Evolutionary conservation across 2,797 vertebrate genomes (phyloP), one percentile per base, ranked within the genome.

Genomic region (Carduelis carduelis): DNA sequence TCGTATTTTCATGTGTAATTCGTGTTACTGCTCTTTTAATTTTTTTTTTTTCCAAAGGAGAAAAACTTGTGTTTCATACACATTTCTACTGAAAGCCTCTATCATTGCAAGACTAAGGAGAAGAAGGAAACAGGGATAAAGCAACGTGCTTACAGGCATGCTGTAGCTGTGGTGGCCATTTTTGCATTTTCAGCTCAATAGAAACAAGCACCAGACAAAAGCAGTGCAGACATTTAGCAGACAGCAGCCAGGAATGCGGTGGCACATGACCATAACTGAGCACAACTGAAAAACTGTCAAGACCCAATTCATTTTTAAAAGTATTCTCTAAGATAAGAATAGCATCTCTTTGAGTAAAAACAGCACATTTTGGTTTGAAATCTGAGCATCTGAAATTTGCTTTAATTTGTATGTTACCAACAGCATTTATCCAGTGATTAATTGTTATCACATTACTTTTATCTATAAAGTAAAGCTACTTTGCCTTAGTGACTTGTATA

Each of bases 191-290:
- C 21, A 34, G 32, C 66, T 81, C 55, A 70, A 52, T 1, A 83
- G 56, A 76, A 83, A 63, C 32, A 70, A 82, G n/a, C 6, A 5
- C 27, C 70, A 80, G 52, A 72, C 47, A 66, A 39, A 59, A 79
- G 37, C 41, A 68, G 12, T 30, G 43, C 24, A 53, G 64, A 69
- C 12, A 49, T 57, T 69, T 79, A 87, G 49, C 37, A 83, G 41
- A 44, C 11, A 76, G 46, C n/a, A 84, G 32, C 32, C 7, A 2
- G 71, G 32, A 89, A 52, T 5, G 2, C 0, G 0, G 12, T 83
- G 57, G 21, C 37, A 49, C 7, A 1, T 35, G 37, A 63, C 28
- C 24, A 14, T 57, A 83, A 68, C n/a, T 50, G 55, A 87, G 39
- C 60, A 41, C 35, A 66, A 59, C 59, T 70, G 87, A 72, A 70